Evolutionary conservation across 37 sponge, comb jelly and placozoan species (phyloP).

Genomic region (Axinella damicornis): DNA sequence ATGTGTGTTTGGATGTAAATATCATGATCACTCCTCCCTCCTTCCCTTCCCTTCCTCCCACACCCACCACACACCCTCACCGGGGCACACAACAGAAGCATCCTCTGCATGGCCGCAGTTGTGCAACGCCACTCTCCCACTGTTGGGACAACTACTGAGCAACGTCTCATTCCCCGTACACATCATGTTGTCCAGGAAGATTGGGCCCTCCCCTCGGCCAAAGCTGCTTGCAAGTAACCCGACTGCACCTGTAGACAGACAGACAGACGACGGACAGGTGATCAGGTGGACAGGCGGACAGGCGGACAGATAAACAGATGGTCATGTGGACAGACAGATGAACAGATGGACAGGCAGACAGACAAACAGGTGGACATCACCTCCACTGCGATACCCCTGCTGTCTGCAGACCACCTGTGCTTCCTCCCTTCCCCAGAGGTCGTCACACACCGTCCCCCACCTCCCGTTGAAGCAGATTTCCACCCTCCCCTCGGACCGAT

Average conservation of each 20-base stretch:
- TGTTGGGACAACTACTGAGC: slow-evolving; percentile 6
- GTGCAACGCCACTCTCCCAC: slow-evolving; percentile 10
- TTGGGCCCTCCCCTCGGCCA: slow-evolving; percentile 10
- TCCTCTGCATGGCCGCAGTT: slow-evolving; percentile 67
- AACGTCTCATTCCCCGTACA: slow-evolving; percentile 1
- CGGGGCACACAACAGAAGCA: slow-evolving; percentile 48
- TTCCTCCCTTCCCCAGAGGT: neutral
- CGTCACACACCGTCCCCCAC: slow-evolving; percentile 51
- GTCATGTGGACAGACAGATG: too few relatives aligned
- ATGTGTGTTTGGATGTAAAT: too few relatives aligned
- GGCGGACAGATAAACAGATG: too few relatives aligned
- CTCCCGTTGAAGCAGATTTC: slow-evolving; percentile 34
- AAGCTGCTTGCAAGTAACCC: neutral
- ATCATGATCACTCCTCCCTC: too few relatives aligned
- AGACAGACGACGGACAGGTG: too few relatives aligned
- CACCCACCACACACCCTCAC: neutral
- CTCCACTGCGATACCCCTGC: neutral
- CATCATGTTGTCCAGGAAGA: slow-evolving; percentile 25
- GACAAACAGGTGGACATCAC: neutral
- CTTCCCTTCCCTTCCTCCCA: neutral
- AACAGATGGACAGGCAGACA: too few relatives aligned
- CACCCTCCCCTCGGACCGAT: slow-evolving; percentile 24
- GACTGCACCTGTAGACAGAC: slow-evolving; percentile 4
- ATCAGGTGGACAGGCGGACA: too few relatives aligned
- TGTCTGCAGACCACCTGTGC: slow-evolving; percentile 31